Conservation (phyloP, 2,888 invertebrate species). For the Drosophila gaucha region DNA sequence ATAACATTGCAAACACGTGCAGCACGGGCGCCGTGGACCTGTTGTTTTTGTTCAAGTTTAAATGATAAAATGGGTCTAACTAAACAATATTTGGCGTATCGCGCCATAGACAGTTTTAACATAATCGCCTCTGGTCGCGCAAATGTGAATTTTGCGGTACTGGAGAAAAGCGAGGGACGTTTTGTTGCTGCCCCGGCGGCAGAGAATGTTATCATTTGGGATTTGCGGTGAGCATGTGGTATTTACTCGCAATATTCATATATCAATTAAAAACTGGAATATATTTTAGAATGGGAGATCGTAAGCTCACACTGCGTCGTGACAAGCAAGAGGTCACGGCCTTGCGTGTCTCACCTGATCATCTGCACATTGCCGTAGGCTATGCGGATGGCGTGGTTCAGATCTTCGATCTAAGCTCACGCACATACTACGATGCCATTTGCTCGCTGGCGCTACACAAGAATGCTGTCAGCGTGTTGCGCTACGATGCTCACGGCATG, state of each 20-base stretch:
- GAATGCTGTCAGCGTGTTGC: conserved; percentile 92
- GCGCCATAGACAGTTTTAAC: conserved; percentile 93
- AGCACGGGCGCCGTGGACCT: conserved; percentile 19
- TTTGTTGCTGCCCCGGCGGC: conserved; percentile 96
- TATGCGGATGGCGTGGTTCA: conserved; percentile 95
- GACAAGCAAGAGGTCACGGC: conserved; percentile 92
- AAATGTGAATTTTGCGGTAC: conserved; percentile 91
- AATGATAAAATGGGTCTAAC: conserved; percentile 91
- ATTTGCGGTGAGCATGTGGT: conserved; percentile 90
- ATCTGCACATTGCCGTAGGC: conserved; percentile 93
- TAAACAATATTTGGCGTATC: conserved; percentile 97
- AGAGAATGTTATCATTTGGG: conserved; percentile 97
- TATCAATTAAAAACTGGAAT: background rate
- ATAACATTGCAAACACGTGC: conserved; percentile 67
- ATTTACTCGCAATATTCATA: background rate
- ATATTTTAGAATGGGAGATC: conserved; percentile 82
- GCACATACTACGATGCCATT: conserved; percentile 86
- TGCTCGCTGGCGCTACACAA: conserved; percentile 93
- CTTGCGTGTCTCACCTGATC: conserved; percentile 91
- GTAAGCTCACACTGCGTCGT: conserved; percentile 92
- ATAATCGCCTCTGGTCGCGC: conserved; percentile 92
- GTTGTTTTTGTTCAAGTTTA: conserved; percentile 32
- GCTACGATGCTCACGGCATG: conserved; percentile 93
- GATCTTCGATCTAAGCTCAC: conserved; percentile 91
- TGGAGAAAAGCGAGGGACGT: conserved; percentile 91